Base-by-base conservation (phyloP, 2,888 invertebrate genomes). In the Baronia brevicornis region DNA sequence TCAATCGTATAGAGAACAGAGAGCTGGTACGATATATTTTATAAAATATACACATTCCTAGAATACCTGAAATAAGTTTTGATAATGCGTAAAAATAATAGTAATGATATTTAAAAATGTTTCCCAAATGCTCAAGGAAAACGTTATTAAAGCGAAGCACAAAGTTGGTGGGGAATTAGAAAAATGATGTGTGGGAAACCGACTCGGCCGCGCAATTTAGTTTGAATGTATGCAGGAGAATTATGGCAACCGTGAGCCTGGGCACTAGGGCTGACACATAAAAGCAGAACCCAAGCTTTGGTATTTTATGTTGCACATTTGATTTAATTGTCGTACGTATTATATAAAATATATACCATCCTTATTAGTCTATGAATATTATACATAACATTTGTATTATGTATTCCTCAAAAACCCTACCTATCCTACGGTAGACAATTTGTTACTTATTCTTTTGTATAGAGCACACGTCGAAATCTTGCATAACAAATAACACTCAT, bases 121-220 rank as follows among this genome's bases (percentile, higher is more conserved):
- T n/a, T n/a, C 39, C 36, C 44, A 51, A 41, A 47, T 37, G 38
- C 41, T 51, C 47, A 46, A 44, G 45, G 54, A 53, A 50, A 57
- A 54, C 48, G 54, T 61, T 64, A 70, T 71, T 66, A 64, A 60
- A 65, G 60, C 50, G 46, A 54, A 60, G 60, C 60, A 60, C 59
- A 63, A 51, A 55, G 61, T 62, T 60, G 52, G 52, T 56, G 60
- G 62, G 55, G 62, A 68, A 69, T 75, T 72, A 75, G 72, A 74
- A 75, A 72, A 72, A 71, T 69, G 64, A 70, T 70, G 72, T 78
- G 82, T 79, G 79, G 79, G 79, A 80, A 79, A 69, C 54, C 54
- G 57, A 54, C 39, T 43, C 44, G 45, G 54, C 53, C 51, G 51
- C 52, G 60, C 58, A 77, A 78, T 79, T 80, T 75, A 67, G 57